Evolutionary conservation across 2,113 vertebrate species (phyloP).

Genomic region (Bos indicus): DNA sequence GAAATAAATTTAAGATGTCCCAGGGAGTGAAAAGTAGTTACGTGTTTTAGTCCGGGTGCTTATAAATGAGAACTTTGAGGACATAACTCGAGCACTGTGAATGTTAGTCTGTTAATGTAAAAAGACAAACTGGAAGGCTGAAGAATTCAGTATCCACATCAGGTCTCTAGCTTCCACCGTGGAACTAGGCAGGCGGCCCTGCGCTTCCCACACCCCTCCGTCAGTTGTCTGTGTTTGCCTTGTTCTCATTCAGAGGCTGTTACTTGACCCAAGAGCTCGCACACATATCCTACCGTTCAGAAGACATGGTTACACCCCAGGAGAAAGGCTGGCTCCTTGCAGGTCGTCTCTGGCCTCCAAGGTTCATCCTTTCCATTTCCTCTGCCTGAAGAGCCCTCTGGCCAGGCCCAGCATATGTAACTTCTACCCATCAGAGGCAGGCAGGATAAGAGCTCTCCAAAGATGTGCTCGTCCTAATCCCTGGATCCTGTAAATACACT

Average conservation of each 20-base stretch:
- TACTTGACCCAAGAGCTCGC: neutral
- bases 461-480: neutral
- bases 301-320: neutral
- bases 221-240: neutral
- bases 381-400: neutral
- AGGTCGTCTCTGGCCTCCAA: neutral
- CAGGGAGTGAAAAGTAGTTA: neutral
- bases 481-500: neutral
- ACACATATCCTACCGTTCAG: accelerated
- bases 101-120: neutral
- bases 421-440: neutral
- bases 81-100: neutral
- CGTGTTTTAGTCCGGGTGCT: neutral
- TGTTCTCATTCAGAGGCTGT: too few relatives aligned
- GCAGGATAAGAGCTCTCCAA: neutral
- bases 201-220: neutral
- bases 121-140: neutral
- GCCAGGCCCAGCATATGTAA: neutral
- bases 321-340: neutral
- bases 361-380: neutral
- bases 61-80: neutral
- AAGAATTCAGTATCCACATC: neutral
- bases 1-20: neutral
- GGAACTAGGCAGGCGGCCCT: neutral
- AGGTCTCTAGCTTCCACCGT: neutral